These are phyloP conservation scores for Halcyon senegalensis DNA, from an alignment of 2,113 vertebrate genomes.

Conservation along the genomic window DNA sequence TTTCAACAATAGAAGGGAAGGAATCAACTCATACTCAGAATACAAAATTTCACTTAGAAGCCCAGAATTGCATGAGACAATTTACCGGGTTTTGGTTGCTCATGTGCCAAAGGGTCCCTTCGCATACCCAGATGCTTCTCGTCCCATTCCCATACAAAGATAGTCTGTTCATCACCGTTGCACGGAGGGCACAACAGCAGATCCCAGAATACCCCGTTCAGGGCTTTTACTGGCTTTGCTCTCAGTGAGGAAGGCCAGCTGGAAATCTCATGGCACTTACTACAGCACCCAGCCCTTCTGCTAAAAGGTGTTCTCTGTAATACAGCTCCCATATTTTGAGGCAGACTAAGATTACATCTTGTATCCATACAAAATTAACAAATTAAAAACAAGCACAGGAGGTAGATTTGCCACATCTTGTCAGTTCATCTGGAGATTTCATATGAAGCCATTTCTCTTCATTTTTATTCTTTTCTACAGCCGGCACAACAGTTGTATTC, in stretches of 20 bases:
- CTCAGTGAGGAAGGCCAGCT: not conserved
- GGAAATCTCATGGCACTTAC: not conserved
- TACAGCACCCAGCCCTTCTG: not conserved
- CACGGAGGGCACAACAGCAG: fast-evolving
- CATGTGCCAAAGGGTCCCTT: not conserved
- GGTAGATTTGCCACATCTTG: not conserved
- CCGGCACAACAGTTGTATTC: not conserved
- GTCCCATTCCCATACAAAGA: not conserved
- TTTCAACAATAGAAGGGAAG: constrained; percentile 20
- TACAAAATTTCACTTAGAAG: not conserved
- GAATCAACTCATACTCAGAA: not conserved
- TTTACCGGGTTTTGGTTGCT: not conserved
- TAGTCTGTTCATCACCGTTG: not conserved
- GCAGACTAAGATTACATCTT: not conserved
- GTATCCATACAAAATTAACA: not conserved
- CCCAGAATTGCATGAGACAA: not conserved
- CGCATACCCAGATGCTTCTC: not conserved
- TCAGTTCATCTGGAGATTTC: not conserved
- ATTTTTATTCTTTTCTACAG: not conserved
- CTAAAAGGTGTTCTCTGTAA: not conserved
- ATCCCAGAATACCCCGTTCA: not conserved
- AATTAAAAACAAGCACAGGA: not conserved
- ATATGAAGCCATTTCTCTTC: not conserved
- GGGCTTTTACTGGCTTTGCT: not conserved
- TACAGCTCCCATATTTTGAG: not conserved